phyloP scores from a whole-genome alignment of 2,797 vertebrate genomes.

The Lepilemur ruficaudatus region DNA sequence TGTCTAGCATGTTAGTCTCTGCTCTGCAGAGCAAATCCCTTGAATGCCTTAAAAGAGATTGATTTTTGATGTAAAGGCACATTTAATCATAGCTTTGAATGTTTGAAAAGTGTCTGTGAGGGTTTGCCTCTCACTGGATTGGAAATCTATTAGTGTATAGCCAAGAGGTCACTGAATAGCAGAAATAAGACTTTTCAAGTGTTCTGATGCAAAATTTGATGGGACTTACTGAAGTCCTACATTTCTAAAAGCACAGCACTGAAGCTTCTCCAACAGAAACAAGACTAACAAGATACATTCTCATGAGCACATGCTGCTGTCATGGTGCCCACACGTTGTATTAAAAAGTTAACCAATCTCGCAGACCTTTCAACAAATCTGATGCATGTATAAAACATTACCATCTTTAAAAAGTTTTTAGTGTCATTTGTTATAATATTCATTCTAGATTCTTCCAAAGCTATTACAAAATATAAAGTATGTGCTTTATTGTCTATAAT shows the following conservation, averaged over 20 bases:
- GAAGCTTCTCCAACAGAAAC: not conserved
- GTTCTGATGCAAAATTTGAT: conserved; percentile 57
- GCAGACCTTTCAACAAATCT: not conserved
- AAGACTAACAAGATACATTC: not conserved
- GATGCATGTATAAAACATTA: not conserved
- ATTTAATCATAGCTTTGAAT: conserved; percentile 76
- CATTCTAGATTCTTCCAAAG: not conserved
- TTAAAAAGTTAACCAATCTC: not conserved
- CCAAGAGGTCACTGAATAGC: conserved; percentile 65
- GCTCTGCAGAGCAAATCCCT: conserved; percentile 64
- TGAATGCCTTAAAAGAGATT: conserved; percentile 69
- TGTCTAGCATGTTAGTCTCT: conserved; percentile 47
- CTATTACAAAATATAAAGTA: not conserved
- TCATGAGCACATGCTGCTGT: not conserved
- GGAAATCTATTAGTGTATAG: conserved; percentile 74
- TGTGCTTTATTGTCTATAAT: not conserved
- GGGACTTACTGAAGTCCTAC: not conserved
- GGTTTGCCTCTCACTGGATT: conserved; percentile 69
- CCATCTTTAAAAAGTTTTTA: not conserved
- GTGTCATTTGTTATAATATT: not conserved
- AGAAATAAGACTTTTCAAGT: conserved; percentile 65
- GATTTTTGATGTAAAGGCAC: conserved; percentile 73
- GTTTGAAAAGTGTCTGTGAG: conserved; percentile 64
- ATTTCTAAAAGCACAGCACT: conserved; percentile 38
- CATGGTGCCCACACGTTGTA: not conserved